Evolutionary conservation across 1,140 invertebrate genomes (phyloP).

Genomic region (Drosophila bocki): DNA sequence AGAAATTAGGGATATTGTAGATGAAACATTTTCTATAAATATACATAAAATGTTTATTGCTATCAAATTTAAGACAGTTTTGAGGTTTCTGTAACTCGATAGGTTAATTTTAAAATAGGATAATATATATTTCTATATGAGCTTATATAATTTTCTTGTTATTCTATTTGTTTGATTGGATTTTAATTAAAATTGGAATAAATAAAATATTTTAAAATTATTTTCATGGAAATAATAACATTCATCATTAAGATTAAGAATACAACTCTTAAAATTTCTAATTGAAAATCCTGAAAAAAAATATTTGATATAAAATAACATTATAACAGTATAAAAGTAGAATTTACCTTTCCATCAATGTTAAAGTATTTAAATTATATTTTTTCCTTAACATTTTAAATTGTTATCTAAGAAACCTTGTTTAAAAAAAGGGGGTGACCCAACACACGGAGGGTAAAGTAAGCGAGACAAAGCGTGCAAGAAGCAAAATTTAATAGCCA

Average conservation of each 20-base stretch:
- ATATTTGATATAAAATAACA: not conserved
- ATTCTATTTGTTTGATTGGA: too few species aligned
- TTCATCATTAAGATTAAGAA: too few species aligned
- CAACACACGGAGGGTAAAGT: not conserved
- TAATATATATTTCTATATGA: too few species aligned
- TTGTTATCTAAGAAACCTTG: not conserved
- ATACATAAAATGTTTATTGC: too few species aligned
- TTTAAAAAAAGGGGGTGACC: not conserved
- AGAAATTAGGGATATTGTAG: not conserved
- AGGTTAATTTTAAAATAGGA: too few species aligned
- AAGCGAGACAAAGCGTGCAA: conserved; percentile 48
- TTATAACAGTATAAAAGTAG: not conserved
- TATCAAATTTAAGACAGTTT: too few species aligned
- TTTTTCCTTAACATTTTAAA: not conserved
- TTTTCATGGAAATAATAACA: too few species aligned
- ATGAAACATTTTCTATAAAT: not conserved
- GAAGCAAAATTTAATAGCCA: conserved; percentile 76
- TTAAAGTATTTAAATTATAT: not conserved
- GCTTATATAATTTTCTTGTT: too few species aligned
- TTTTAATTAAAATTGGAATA: too few species aligned
- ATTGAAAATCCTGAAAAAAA: not conserved
- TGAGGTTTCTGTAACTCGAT: too few species aligned
- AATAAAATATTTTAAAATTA: too few species aligned
- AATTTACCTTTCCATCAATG: not conserved
- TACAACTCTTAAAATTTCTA: not conserved